Evolutionary conservation across 1,140 invertebrate species (phyloP), one percentile per base, ranked within the genome.

Genomic region (Parapsyche elsis): DNA sequence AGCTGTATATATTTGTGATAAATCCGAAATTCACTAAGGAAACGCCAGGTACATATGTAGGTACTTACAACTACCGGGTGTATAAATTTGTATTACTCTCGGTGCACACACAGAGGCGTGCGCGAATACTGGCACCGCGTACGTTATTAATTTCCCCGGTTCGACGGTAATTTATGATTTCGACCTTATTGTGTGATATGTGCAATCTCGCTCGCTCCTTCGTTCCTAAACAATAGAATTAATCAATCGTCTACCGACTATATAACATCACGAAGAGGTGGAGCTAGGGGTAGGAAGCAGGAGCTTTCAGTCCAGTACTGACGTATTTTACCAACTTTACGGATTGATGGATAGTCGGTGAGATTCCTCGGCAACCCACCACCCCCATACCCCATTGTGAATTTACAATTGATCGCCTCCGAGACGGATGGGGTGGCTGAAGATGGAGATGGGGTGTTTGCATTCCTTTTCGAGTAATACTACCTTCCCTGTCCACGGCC

Each of bases 91-190:
- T 38, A 38, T 38, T 38, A 38, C 30, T 4, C 30, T 4, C 30
- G 7, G 30, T 38, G 30, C 30, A 38, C 30, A 38, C 30, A 38
- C 30, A 38, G 30, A 7, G 30, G 30, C 30, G 30, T 38, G 30
- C 30, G 30, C 30, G 30, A 38, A 38, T 7, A 38, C 30, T 1
- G 30, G 30, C 30, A 38, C n/a, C n/a, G n/a, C 30, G 30, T 38
- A 4, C 64, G 64, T 67, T 67, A 67, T 67, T 67, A 30, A 67
- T 67, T 67, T 67, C 24, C 64, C 64, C 64, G 21, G 64, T 61
- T 61, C 21, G 57, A 21, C 57, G 16, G 12, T 67, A 67, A 67
- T 67, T 67, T 67, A 67, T 67, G 64, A 67, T 67, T 67, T 9
- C 4, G 64, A 67, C 64, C 30, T 38, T 53, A 24, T 67, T 23